Evolutionary conservation across 2,797 vertebrate species (phyloP), one percentile per base, ranked within the genome.

Genomic region (Pampus argenteus): DNA sequence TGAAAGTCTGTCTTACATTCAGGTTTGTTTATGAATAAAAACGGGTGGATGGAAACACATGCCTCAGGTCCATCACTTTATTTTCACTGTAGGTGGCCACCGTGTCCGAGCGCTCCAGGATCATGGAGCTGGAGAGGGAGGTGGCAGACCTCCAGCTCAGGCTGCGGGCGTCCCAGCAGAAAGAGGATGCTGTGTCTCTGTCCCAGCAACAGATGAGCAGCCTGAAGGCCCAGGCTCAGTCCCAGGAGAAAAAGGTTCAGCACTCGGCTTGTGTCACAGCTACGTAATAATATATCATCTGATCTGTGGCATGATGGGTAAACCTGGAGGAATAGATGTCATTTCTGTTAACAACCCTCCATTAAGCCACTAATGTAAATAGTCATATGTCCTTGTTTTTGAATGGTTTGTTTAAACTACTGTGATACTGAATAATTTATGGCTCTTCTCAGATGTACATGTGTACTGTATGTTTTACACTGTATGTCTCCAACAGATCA

Each of bases 121-220:
- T 99, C 88, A 99, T 99, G 98, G 98, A 99, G 86, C 93, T 99
- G 84, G 98, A 99, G 83, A 93, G 95, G 91, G 98, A 99, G 74
- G 96, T 96, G 70, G 81, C 93, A 0, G 97, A 98, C 63, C 94
- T 99, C 22, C 96, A 95, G 51, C 94, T 96, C 48, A 91, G 95
- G 70, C 88, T 99, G 7, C 94, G 96, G 71, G 94, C 96, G 45
- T 95, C 74, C 57, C 96, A 95, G 51, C 95, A 95, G 70, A 82
- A 94, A 0, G 93, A 92, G 81, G 91, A 90, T 3, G 83, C 90
- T 0, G 95, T 88, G 13, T 95, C 96, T 2, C 94, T 96, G 15
- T 89, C 96, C 48, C 86, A 97, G 50, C 95, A 97, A 81, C 96
- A 98, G 89, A 88, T 97, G 52, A 94, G 93, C 76, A 89, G 92